Evolutionary conservation across 2,113 vertebrate species (phyloP).

Genomic region (Dicaeum eximium): DNA sequence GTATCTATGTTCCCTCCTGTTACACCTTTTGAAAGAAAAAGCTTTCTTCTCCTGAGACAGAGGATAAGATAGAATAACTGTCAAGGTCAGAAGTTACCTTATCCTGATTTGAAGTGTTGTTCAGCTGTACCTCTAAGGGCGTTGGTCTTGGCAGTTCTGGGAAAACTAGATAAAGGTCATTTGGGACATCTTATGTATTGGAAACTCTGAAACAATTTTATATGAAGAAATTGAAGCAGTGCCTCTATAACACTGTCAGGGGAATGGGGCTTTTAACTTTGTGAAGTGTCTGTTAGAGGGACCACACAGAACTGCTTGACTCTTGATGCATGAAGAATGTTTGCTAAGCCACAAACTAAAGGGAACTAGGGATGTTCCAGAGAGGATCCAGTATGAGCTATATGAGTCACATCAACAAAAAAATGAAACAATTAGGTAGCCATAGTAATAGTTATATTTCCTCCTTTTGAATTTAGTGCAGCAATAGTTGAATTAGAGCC

Average conservation of each 20-base stretch:
- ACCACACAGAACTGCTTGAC: background rate
- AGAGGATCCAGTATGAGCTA: accelerated
- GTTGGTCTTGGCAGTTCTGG: background rate
- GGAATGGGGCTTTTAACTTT: background rate
- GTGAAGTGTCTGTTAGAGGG: background rate
- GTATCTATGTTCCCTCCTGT: background rate
- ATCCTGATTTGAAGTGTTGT: background rate
- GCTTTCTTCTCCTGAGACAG: background rate
- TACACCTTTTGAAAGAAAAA: background rate
- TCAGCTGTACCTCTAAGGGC: background rate
- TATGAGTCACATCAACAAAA: background rate
- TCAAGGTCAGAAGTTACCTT: background rate
- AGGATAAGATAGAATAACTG: background rate
- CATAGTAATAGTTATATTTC: background rate
- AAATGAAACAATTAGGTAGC: background rate
- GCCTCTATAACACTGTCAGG: background rate
- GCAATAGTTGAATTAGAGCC: background rate
- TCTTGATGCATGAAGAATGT: background rate
- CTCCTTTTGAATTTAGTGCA: background rate
- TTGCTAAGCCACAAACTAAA: background rate
- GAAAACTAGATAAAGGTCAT: background rate
- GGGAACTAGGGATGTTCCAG: background rate
- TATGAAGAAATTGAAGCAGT: background rate
- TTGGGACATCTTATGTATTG: background rate
- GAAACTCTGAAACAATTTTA: background rate